These are phyloP conservation scores for Procambarus clarkii DNA, from an alignment of 1,140 invertebrate species.

Conservation along the genomic window DNA sequence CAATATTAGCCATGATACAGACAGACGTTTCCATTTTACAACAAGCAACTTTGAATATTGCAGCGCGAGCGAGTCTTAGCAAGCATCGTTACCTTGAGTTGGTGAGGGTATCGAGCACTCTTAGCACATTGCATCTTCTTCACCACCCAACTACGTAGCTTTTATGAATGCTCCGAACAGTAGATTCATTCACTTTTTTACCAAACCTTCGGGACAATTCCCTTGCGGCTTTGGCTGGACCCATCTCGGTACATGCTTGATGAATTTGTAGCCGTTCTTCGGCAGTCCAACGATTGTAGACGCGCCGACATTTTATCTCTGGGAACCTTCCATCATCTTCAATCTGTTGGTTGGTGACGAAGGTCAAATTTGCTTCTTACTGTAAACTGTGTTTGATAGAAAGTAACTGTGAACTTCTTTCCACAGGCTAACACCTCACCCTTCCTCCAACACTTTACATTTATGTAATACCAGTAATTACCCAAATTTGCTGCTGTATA, in stretches of 20 bases:
- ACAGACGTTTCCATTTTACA: too few species aligned
- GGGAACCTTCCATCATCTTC: background rate
- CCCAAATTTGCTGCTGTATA: too few species aligned
- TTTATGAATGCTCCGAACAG: background rate
- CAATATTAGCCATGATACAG: too few species aligned
- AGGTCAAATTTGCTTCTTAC: background rate
- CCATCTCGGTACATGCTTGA: background rate
- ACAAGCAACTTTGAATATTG: too few species aligned
- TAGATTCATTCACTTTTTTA: background rate
- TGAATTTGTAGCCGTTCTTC: background rate
- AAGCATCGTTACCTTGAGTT: too few species aligned
- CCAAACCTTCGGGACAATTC: background rate
- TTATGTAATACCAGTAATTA: too few species aligned
- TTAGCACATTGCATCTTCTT: background rate
- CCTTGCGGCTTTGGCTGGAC: background rate
- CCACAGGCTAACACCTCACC: background rate
- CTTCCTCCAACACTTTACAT: background rate
- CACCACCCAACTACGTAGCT: background rate
- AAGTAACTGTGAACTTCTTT: too few species aligned
- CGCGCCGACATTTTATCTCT: background rate
- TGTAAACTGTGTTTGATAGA: too few species aligned
- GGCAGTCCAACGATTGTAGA: conserved; percentile 4
- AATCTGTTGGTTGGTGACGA: conserved; percentile 17
- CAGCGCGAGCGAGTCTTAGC: too few species aligned
- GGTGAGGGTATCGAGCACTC: too few species aligned